A percentile compares a stretch with the other conserved stretches of the same genome.
phyloP scores from a whole-genome alignment of 2,113 vertebrate genomes.

The Pleuronectes platessa region DNA sequence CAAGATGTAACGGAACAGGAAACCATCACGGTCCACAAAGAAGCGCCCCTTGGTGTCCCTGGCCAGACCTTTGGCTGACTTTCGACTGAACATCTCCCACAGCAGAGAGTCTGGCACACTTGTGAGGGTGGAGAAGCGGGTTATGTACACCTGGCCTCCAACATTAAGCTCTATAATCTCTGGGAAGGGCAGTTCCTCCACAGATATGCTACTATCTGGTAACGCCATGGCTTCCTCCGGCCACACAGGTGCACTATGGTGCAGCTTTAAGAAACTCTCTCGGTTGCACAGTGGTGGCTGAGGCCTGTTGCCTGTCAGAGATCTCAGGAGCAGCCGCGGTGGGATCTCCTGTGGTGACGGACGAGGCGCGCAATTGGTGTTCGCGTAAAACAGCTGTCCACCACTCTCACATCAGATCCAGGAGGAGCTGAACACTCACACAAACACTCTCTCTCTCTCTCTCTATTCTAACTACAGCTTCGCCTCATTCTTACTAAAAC shows the following conservation, averaged over 20 bases:
- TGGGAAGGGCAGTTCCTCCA: slow-evolving; percentile 86
- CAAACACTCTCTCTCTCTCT: background rate
- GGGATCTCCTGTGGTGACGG: slow-evolving; percentile 1
- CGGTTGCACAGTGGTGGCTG: background rate
- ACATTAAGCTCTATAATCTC: slow-evolving; percentile 96
- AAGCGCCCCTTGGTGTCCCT: slow-evolving; percentile 94
- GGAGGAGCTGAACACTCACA: background rate
- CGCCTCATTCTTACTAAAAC: slow-evolving; percentile 42
- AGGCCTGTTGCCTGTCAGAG: slow-evolving; percentile 25
- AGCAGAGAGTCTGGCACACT: slow-evolving; percentile 91
- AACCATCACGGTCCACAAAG: slow-evolving; percentile 93
- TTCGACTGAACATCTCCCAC: slow-evolving; percentile 92
- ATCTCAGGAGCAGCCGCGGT: slow-evolving; percentile 24
- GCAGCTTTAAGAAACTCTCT: slow-evolving; percentile 37
- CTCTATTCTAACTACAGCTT: slow-evolving; percentile 58
- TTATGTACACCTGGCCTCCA: slow-evolving; percentile 95
- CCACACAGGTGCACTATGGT: slow-evolving; percentile 8
- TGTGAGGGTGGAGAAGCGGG: slow-evolving; percentile 90
- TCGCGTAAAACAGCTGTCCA: slow-evolving; percentile 6
- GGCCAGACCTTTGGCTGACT: slow-evolving; percentile 84
- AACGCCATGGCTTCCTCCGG: slow-evolving; percentile 84
- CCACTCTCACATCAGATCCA: slow-evolving; percentile 3
- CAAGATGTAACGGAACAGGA: slow-evolving; percentile 94
- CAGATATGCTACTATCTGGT: slow-evolving; percentile 82
- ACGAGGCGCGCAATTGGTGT: slow-evolving; percentile 20